Conservation (phyloP, 2,797 vertebrate species). For the Rallus crepitans region DNA sequence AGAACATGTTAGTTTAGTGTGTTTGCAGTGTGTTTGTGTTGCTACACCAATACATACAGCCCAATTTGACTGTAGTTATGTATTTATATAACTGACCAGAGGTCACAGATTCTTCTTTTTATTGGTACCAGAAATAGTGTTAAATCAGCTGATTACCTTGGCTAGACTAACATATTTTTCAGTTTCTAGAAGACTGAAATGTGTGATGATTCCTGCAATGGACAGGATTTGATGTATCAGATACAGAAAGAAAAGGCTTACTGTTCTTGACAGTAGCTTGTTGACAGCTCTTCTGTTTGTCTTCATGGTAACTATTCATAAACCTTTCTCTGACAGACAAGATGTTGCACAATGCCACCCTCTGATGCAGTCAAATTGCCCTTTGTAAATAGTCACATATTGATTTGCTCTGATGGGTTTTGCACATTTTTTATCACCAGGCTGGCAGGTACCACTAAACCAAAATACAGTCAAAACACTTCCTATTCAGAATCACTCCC, state of each 20-base stretch:
- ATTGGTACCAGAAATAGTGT: neutral
- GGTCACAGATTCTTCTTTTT: neutral
- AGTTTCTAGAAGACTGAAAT: neutral
- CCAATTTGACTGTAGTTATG: neutral
- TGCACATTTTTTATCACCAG: neutral
- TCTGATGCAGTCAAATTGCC: neutral
- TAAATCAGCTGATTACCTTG: neutral
- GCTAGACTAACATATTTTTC: neutral
- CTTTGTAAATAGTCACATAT: neutral
- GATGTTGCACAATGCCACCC: neutral
- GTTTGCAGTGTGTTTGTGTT: neutral
- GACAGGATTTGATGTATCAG: neutral
- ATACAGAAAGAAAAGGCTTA: neutral
- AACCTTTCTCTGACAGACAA: neutral
- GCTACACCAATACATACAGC: neutral
- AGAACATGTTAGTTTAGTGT: neutral
- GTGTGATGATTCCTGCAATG: neutral
- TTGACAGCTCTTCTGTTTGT: conserved; percentile 32
- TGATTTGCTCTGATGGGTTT: neutral
- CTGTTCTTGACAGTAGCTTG: neutral
- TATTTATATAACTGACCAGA: neutral
- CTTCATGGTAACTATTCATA: conserved; percentile 11
- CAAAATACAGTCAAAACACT: neutral
- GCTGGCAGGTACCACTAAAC: neutral
- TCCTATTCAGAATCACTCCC: neutral